phyloP scores from a whole-genome alignment of 2,113 vertebrate genomes.

The Eudyptes chrysolophus region DNA sequence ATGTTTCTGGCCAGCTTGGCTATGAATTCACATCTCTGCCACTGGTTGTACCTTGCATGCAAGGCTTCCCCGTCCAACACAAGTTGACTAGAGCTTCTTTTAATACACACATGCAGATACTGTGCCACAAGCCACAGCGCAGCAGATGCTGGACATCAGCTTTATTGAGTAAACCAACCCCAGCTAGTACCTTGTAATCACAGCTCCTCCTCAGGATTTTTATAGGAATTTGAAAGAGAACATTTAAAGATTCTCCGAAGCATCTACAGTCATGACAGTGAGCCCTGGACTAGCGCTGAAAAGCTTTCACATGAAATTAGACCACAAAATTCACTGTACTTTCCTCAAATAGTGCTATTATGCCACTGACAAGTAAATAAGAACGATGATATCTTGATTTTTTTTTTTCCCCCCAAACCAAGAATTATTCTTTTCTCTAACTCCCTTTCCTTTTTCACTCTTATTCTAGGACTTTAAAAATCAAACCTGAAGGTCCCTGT shows the following conservation, averaged over 20 bases:
- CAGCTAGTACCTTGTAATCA: neutral
- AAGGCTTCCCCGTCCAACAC: neutral
- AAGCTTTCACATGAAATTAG: neutral
- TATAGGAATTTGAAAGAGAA: neutral
- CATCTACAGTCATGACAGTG: fast-evolving
- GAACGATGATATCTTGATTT: neutral
- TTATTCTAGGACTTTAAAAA: neutral
- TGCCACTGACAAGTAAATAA: neutral
- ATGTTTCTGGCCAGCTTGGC: neutral
- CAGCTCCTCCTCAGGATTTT: neutral
- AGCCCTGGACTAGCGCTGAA: neutral
- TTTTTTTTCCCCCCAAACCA: neutral
- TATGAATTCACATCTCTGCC: neutral
- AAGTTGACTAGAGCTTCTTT: neutral
- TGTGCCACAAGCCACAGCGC: fast-evolving
- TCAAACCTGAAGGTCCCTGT: neutral
- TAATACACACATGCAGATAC: neutral
- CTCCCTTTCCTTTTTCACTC: neutral
- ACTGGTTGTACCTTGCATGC: no score
- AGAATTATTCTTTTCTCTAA: neutral
- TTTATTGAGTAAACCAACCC: neutral
- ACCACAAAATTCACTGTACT: neutral
- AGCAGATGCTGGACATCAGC: neutral
- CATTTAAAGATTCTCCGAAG: neutral
- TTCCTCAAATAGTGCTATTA: neutral